Percentiles rank a stretch among this genome's conserved stretches.
phyloP scores from a whole-genome alignment of 1,140 invertebrate species.

The Littorina saxatilis region DNA sequence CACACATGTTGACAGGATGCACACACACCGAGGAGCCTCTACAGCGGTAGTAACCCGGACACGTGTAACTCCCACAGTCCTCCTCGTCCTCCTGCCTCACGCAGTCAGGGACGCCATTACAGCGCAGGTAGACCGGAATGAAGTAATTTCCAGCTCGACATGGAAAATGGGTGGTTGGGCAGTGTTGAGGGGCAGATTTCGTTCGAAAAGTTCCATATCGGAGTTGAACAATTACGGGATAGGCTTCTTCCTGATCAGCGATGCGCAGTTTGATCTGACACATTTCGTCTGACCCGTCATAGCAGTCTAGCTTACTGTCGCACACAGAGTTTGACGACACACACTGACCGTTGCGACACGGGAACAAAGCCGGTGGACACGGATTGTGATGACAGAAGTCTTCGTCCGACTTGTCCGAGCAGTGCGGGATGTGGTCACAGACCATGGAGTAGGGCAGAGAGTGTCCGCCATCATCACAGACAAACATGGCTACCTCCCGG shows the following conservation, averaged over 20 bases:
- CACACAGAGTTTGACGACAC: background rate
- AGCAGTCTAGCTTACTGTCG: conserved; percentile 1
- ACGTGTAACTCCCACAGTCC: conserved; percentile 13
- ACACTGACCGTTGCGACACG: conserved; percentile 4
- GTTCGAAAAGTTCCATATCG: background rate
- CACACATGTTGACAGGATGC: conserved; percentile 15
- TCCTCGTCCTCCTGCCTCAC: conserved; percentile 19
- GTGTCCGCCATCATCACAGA: background rate
- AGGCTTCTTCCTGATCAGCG: background rate
- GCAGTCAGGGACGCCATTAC: conserved; percentile 43
- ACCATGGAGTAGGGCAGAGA: background rate
- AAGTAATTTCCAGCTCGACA: conserved; percentile 8
- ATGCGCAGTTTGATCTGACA: background rate
- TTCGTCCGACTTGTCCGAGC: background rate
- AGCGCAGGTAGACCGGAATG: conserved; percentile 37
- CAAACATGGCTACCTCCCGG: background rate
- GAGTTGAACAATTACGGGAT: background rate
- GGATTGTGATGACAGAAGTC: background rate
- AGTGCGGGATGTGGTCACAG: background rate
- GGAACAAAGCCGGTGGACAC: background rate
- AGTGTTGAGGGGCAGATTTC: too few species aligned
- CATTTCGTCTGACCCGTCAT: background rate
- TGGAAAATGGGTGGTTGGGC: conserved; percentile 25
- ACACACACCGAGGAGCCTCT: background rate
- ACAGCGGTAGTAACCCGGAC: conserved; percentile 17